Conservation (phyloP, 2,797 vertebrate genomes). For the Carduelis carduelis region DNA sequence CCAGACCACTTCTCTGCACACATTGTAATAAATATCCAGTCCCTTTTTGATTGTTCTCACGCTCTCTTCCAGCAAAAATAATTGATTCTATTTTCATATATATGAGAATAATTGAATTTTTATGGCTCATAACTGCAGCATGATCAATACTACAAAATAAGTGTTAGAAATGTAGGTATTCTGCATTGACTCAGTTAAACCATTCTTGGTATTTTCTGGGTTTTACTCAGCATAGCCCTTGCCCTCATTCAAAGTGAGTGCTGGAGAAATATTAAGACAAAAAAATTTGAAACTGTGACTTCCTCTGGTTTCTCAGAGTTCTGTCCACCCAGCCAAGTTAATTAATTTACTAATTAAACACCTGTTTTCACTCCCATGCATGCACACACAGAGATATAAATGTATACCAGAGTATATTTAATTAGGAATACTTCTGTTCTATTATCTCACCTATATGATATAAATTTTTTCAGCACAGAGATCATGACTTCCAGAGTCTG, state of each 20-base stretch:
- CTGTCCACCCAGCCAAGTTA: background rate
- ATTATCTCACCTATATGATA: background rate
- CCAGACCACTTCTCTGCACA: background rate
- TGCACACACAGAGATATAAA: background rate
- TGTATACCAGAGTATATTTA: background rate
- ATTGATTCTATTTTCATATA: background rate
- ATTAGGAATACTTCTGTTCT: background rate
- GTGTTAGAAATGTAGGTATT: background rate
- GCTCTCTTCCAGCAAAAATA: background rate
- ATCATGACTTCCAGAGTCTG: background rate
- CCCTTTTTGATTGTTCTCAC: background rate
- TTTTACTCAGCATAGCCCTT: background rate
- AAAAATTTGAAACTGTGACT: background rate
- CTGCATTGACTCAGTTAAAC: background rate
- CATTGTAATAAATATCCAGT: background rate
- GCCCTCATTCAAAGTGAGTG: background rate
- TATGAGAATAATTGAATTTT: background rate
- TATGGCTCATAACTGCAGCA: background rate
- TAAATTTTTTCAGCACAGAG: background rate
- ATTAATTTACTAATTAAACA: background rate
- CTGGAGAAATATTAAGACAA: background rate
- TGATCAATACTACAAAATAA: background rate
- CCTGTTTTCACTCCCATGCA: background rate
- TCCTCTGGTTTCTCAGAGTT: background rate
- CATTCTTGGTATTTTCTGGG: background rate